Base-by-base conservation (phyloP, 2,797 vertebrate genomes). In the Poliocrania exsul region DNA sequence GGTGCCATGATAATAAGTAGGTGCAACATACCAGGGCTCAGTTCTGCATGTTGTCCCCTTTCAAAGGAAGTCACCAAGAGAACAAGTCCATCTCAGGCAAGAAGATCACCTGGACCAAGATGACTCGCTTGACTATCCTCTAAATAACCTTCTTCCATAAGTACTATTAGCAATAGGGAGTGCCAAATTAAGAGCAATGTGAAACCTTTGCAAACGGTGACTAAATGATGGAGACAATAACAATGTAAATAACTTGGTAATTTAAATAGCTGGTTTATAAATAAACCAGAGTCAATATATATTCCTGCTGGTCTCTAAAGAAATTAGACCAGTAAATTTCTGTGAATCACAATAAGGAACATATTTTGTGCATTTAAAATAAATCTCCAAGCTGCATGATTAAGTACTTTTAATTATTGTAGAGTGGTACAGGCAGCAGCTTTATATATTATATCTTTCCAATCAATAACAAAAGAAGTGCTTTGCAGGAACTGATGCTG, bases 261-360 rank as follows among this genome's bases (percentile, higher is more conserved):
- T 95, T 94, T 94, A 91, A 96, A 95, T 92, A 97, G 90, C 33
- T 71, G 73, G 78, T 96, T 97, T 94, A 94, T 97, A 96, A 94
- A 96, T 96, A 97, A 97, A 92, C 66, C 81, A 95, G 58, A 94
- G 86, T 93, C 90, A 89, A 96, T 94, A 96, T 91, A 95, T 92
- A 90, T 95, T 92, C 84, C 92, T 96, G 72, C 88, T 96, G 85
- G 93, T 95, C 93, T 95, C 92, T 94, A 92, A 96, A 96, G 94
- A 97, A 96, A 96, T 97, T 97, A 97, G 93, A 93, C 91, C 93
- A 93, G 93, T 97, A 97, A 97, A 96, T 97, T 96, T 92, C 89
- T 92, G 94, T 81, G 91, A 92, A 95, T 97, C 95, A 96, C 94
- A 96, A 93, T 94, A 95, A 93, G 90, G 88, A 94, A 95, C 89